Conservation (phyloP, 2,888 invertebrate genomes). For the Hirtodrosophila cameraria region DNA sequence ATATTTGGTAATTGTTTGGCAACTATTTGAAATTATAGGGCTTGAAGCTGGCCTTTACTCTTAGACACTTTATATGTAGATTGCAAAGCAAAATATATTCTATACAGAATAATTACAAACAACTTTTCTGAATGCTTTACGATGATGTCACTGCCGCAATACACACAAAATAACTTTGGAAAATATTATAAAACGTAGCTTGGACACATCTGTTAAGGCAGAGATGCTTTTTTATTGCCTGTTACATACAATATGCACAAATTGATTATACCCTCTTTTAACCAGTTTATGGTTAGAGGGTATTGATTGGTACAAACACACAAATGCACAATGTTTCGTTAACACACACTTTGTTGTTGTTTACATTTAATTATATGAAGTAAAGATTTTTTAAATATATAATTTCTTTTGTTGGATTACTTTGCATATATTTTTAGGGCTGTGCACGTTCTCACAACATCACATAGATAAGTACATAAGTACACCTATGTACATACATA, state of each 20-base stretch:
- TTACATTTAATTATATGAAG: no score
- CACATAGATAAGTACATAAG: not conserved
- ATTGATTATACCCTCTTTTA: no score
- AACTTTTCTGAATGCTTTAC: not conserved
- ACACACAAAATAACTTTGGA: not conserved
- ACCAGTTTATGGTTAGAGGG: no score
- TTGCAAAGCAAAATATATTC: not conserved
- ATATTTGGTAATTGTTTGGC: conserved; percentile 5
- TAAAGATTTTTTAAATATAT: no score
- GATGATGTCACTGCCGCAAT: conserved; percentile 34
- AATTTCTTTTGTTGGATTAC: not conserved
- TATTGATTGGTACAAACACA: no score
- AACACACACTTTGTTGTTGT: no score
- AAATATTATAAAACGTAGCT: no score
- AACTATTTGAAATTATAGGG: no score
- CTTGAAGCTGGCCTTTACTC: not conserved
- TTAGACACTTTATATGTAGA: conserved; percentile 1
- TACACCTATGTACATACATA: conserved; percentile 8
- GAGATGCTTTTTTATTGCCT: no score
- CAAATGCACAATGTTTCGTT: no score
- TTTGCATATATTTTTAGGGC: not conserved
- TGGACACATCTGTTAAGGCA: no score
- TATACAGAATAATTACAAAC: not conserved
- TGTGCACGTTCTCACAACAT: conserved; percentile 11
- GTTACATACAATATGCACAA: no score